These are phyloP conservation scores for Eremophila alpestris DNA, from an alignment of 2,797 vertebrate species.

Conservation along the genomic window DNA sequence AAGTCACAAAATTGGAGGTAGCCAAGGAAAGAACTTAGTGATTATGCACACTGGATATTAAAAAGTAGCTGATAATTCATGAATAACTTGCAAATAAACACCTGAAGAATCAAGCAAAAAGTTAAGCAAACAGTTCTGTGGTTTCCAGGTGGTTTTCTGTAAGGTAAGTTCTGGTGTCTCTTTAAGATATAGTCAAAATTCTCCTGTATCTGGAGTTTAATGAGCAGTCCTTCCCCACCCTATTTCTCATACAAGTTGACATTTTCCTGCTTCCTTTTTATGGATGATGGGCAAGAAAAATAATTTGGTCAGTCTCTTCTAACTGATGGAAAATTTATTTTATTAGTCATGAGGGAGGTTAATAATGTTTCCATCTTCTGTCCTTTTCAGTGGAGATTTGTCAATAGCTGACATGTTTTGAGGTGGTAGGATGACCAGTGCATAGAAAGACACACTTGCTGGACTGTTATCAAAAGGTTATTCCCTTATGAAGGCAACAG, in stretches of 20 bases:
- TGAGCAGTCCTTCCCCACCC: background rate
- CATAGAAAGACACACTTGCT: background rate
- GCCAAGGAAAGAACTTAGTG: background rate
- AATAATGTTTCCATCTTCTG: background rate
- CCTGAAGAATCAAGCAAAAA: background rate
- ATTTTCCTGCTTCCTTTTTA: background rate
- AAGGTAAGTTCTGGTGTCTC: background rate
- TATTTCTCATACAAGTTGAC: background rate
- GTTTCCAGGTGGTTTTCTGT: background rate
- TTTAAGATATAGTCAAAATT: background rate
- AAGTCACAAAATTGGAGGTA: background rate
- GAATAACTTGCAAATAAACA: background rate
- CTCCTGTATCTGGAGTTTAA: background rate
- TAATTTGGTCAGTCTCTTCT: background rate
- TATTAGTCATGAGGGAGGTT: background rate
- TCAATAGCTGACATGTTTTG: background rate
- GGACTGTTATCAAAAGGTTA: background rate
- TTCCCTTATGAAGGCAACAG: background rate
- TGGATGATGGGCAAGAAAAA: background rate
- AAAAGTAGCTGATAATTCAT: background rate
- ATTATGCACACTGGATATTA: background rate
- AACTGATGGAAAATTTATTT: background rate
- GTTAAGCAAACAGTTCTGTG: background rate
- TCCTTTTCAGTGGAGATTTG: background rate
- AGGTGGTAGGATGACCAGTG: background rate